A percentile compares a stretch with the other conserved stretches of the same genome.
These are phyloP conservation scores for Congeria kusceri DNA, from an alignment of 2,888 invertebrate species.

Conservation along the genomic window DNA sequence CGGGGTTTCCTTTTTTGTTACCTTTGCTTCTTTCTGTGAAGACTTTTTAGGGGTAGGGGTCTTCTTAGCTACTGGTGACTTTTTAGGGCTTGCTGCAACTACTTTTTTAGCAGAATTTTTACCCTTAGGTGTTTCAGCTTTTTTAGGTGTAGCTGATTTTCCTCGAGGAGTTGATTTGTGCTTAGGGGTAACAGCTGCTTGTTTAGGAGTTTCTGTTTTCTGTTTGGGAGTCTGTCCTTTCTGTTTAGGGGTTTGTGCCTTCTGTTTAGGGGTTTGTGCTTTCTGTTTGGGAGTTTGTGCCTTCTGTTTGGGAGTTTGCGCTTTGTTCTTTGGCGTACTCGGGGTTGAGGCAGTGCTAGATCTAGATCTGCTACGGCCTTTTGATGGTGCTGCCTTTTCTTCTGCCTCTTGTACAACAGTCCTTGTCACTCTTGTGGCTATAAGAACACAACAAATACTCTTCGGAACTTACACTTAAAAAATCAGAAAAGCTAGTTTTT, in stretches of 20 bases:
- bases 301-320: constrained; percentile 29
- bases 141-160: constrained; percentile 37
- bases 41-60: constrained; percentile 29
- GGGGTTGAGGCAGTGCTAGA: constrained; percentile 37
- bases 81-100: constrained; percentile 46
- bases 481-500: too few relatives aligned
- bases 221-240: constrained; percentile 44
- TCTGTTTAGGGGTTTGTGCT: constrained; percentile 12
- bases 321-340: constrained; percentile 22
- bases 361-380: constrained; percentile 36
- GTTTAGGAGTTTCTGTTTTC: constrained; percentile 49
- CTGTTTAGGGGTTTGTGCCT: constrained; percentile 34
- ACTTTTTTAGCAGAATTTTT: constrained; percentile 31
- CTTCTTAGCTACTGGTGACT: constrained; percentile 49
- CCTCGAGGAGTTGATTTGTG: constrained; percentile 23
- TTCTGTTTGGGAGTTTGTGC: constrained; percentile 25
- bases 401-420: constrained; percentile 67
- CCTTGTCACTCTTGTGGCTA: constrained; percentile 49
- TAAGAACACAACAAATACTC: too few relatives aligned
- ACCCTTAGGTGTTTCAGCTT: constrained; percentile 13
- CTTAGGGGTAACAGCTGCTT: constrained; percentile 48
- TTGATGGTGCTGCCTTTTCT: constrained; percentile 36
- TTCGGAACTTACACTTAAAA: too few relatives aligned
- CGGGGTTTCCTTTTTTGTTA: constrained; percentile 26
- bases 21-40: neutral